phyloP scores from a whole-genome alignment of 2,113 vertebrate species.

The Pachycephala philippinensis region DNA sequence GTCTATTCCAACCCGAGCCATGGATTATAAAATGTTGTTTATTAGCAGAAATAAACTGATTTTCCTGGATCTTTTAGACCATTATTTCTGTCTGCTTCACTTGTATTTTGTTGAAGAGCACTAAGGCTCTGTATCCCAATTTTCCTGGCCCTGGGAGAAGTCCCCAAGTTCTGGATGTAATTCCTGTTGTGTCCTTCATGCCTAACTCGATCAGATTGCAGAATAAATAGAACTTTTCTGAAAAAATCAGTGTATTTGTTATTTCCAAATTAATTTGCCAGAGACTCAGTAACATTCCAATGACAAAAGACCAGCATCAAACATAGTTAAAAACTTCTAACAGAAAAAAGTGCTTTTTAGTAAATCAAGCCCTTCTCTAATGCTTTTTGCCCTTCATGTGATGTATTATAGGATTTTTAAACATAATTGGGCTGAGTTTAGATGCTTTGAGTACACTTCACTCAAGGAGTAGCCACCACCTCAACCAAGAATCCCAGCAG shows the following conservation, averaged over 20 bases:
- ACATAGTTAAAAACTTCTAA: background rate
- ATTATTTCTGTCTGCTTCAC: background rate
- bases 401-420: background rate
- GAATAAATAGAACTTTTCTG: background rate
- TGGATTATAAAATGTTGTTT: background rate
- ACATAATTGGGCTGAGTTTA: background rate
- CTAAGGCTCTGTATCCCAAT: background rate
- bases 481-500: background rate
- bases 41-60: background rate
- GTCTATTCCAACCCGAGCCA: background rate
- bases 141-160: background rate
- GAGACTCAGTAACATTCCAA: background rate
- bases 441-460: background rate
- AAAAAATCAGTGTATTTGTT: background rate
- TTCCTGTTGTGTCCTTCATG: background rate
- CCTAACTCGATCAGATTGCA: background rate
- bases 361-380: background rate
- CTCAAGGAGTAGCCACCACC: background rate
- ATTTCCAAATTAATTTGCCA: background rate
- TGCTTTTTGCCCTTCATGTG: background rate
- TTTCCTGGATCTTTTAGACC: background rate
- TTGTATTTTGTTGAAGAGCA: background rate
- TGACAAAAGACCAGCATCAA: background rate
- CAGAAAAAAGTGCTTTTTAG: background rate
- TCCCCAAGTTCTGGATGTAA: background rate